Evolutionary conservation across 2,888 invertebrate species (phyloP), one percentile per base, ranked within the genome.

Genomic region (Eupsilia transversa): DNA sequence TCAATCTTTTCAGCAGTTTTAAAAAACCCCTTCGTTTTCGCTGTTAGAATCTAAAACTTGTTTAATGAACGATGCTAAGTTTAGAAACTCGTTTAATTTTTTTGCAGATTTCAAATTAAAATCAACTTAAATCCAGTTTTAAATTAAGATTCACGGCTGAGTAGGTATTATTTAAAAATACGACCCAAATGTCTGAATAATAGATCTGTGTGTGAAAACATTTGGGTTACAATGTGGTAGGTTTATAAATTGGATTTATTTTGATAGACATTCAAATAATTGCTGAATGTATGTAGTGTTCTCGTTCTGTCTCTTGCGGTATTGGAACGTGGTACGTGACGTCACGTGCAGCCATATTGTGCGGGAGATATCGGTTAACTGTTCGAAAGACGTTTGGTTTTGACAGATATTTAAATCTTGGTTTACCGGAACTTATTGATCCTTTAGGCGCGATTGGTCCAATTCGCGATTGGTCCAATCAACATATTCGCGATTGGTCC

Each of bases 391-490:
- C 14, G 35, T 61, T 56, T 66, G 77, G 23, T 76, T 79, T 70
- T 70, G 60, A 75, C 54, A 81, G 64, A 75, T 60, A 65, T 69
- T 69, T 80, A 67, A 74, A 78, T 80, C 20, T 73, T 30, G 14
- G 20, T 46, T 59, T 60, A 60, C 23, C 12, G 20, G n/a, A 72
- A 33, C 17, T 17, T 71, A 17, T 17, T 9, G 35, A 56, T 43
- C 35, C n/a, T n/a, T n/a, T n/a, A n/a, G n/a, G n/a, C n/a, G n/a
- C n/a, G n/a, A n/a, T n/a, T n/a, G n/a, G n/a, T n/a, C n/a, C n/a
- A n/a, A n/a, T n/a, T n/a, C n/a, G n/a, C n/a, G n/a, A n/a, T n/a
- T n/a, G n/a, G n/a, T n/a, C n/a, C n/a, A n/a, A n/a, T n/a, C n/a
- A n/a, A n/a, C n/a, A n/a, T n/a, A n/a, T n/a, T n/a, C n/a, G n/a